phyloP scores from a whole-genome alignment of 2,888 invertebrate genomes.

The Pomacea canaliculata region DNA sequence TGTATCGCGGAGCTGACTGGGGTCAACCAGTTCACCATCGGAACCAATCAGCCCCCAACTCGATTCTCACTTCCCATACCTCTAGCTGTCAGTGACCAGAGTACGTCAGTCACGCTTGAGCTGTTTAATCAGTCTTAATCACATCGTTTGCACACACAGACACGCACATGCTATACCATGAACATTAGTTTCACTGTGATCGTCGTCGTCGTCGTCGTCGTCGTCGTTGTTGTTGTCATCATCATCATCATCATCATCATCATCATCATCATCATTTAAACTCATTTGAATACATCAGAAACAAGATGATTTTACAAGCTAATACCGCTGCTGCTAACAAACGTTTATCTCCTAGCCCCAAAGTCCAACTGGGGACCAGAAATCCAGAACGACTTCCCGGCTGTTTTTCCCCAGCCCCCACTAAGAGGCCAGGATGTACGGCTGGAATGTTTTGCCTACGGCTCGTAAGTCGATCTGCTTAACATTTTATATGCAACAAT shows the following conservation, averaged over 20 bases:
- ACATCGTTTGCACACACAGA: too few species aligned
- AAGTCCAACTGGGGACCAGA: constrained; percentile 74
- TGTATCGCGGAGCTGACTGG: constrained; percentile 44
- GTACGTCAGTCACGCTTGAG: constrained; percentile 38
- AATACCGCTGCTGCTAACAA: too few species aligned
- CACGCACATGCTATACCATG: too few species aligned
- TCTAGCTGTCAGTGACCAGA: constrained; percentile 49
- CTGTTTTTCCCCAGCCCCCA: constrained; percentile 93
- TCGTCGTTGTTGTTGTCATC: too few species aligned
- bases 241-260: too few species aligned
- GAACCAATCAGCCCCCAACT: constrained; percentile 47
- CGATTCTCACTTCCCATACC: constrained; percentile 57
- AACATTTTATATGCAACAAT: too few species aligned
- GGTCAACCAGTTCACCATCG: constrained; percentile 41
- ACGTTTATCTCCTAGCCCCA: constrained; percentile 33
- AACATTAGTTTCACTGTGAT: too few species aligned
- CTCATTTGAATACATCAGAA: too few species aligned
- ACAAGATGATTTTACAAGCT: too few species aligned
- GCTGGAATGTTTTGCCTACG: constrained; percentile 95
- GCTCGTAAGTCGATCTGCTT: constrained; percentile 78
- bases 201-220: too few species aligned
- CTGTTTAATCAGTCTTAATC: too few species aligned
- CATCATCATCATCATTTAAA: too few species aligned
- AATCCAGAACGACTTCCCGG: constrained; percentile 93
- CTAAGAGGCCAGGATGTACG: constrained; percentile 90